Evolutionary conservation across 2,113 vertebrate species (phyloP), one percentile per base, ranked within the genome.

Genomic region (Gymnobelideus leadbeateri): DNA sequence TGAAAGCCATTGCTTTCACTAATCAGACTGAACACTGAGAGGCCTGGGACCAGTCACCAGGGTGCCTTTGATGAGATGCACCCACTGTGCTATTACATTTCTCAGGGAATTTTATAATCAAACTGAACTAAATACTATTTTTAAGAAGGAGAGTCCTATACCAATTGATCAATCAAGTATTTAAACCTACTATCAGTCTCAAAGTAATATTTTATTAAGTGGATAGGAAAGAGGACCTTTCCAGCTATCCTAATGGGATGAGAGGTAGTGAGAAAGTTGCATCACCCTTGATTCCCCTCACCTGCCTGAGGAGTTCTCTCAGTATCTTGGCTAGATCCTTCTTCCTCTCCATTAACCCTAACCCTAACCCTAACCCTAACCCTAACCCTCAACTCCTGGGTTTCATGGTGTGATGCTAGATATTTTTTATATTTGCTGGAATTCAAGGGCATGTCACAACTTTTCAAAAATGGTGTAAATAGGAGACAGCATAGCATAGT

Each of bases 51-150:
- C 91, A 96, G 94, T 26, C 52, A 8, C 55, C 28, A 77, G 57
- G 8, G 16, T 19, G 0, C 92, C 43, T 50, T 77, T 14, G 25
- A 23, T 0, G 1, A 53, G 92, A 94, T 9, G 37, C 49, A 47
- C 19, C 47, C 21, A 37, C 53, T 11, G 28, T 68, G 37, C 90
- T 47, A 51, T 0, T 0, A 3, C 93, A 91, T 96, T 84, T 95
- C 96, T 98, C 97, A 97, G 94, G 96, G 95, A 96, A 37, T 3
- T 94, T 95, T 55, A 89, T 91, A 14, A 2, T 28, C 61, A 95
- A 77, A 68, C 96, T 89, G 61, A 89, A 92, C 49, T 89, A 95
- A 94, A 49, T 37, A 54, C 89, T 90, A 46, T 92, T 28, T 21
- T 68, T 92, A 95, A 43, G 46, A 96, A 92, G 54, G 77, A 51